Conservation (phyloP, 2,113 vertebrate species). For the Pituophis catenifer region DNA sequence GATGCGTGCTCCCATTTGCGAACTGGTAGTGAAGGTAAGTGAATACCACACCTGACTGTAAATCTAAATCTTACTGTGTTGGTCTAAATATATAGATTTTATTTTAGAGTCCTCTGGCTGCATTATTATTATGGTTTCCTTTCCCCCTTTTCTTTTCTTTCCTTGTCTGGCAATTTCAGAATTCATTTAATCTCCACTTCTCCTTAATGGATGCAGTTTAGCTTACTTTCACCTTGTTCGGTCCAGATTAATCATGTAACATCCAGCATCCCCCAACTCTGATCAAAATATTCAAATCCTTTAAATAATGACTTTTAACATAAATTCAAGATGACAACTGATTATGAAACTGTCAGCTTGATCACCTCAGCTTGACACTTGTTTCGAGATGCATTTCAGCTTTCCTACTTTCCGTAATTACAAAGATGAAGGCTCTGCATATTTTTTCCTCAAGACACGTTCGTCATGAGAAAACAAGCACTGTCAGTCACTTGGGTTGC, state of each 20-base stretch:
- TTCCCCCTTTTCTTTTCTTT: neutral
- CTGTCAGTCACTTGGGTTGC: constrained; percentile 41
- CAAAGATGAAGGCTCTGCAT: constrained; percentile 53
- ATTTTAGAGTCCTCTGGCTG: constrained; percentile 10
- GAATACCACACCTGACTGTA: too few species aligned
- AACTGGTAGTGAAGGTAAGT: too few species aligned
- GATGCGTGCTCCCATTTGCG: too few species aligned
- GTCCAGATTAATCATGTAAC: constrained; percentile 40
- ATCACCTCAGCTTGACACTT: constrained; percentile 47
- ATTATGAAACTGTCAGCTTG: constrained; percentile 57
- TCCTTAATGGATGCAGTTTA: neutral
- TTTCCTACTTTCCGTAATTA: constrained; percentile 52
- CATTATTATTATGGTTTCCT: constrained; percentile 24
- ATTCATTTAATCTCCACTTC: neutral
- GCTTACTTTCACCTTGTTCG: constrained; percentile 28
- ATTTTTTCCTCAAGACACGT: constrained; percentile 1
- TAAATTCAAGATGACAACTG: constrained; percentile 56
- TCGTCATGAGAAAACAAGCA: constrained; percentile 27
- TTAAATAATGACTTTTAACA: constrained; percentile 46
- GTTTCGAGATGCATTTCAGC: constrained; percentile 48
- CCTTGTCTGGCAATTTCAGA: neutral
- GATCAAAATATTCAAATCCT: constrained; percentile 49
- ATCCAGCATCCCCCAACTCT: constrained; percentile 28
- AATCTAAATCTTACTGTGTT: neutral
- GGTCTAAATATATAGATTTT: constrained; percentile 13